Conservation (phyloP, 2,888 invertebrate species). For the Latheticus oryzae region DNA sequence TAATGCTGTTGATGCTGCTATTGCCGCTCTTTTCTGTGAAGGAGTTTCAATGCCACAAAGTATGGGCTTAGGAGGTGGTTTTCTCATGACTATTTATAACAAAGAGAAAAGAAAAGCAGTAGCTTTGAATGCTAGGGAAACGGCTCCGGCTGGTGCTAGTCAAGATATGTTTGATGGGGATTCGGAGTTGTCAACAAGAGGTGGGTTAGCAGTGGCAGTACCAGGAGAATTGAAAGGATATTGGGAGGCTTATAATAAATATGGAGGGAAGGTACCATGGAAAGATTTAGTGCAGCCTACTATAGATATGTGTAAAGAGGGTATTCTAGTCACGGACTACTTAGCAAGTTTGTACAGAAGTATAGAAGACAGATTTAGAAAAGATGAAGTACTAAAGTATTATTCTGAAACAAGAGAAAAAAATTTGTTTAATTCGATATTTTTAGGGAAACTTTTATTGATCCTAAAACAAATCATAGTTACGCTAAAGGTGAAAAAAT, state of each 20-base stretch:
- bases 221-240: constrained; percentile 92
- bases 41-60: constrained; percentile 87
- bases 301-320: constrained; percentile 79
- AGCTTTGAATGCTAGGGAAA: constrained; percentile 81
- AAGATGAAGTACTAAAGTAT: no score
- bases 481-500: constrained; percentile 50
- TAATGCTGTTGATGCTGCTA: constrained; percentile 86
- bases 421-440: constrained; percentile 18
- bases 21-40: constrained; percentile 87
- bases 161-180: constrained; percentile 73
- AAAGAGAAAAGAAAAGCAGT: constrained; percentile 70
- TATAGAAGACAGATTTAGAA: no score
- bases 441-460: constrained; percentile 51
- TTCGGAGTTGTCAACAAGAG: constrained; percentile 59
- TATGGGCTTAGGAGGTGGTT: constrained; percentile 92
- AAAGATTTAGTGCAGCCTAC: constrained; percentile 80
- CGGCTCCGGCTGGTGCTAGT: constrained; percentile 77
- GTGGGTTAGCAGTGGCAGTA: constrained; percentile 84
- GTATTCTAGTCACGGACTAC: constrained; percentile 73
- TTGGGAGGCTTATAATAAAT: constrained; percentile 78
- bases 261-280: constrained; percentile 82
- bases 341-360: constrained; percentile 53
- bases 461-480: constrained; percentile 50
- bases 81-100: constrained; percentile 85
- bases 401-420: constrained; percentile 43